Evolutionary conservation across 2,113 vertebrate species (phyloP).

Genomic region (Solea senegalensis): DNA sequence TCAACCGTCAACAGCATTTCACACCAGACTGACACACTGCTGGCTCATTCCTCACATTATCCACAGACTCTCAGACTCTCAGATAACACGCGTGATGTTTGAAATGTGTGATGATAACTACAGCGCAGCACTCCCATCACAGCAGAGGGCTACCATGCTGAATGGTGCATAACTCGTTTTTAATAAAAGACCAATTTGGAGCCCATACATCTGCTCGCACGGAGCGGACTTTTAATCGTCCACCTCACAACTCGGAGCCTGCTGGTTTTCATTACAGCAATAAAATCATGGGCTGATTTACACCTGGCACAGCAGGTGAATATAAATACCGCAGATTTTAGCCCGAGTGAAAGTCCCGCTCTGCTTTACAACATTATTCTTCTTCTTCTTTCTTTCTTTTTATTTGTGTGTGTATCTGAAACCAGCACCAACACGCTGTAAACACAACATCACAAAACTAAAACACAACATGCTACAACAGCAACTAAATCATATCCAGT

Average conservation of each 20-base stretch:
- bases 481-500: too few relatives aligned
- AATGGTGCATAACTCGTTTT: conserved; percentile 2
- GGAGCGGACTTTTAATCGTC: too few relatives aligned
- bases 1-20: too few relatives aligned
- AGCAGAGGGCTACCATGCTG: neutral
- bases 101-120: neutral
- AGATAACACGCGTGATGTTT: neutral
- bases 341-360: conserved; percentile 7
- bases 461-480: too few relatives aligned
- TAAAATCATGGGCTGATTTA: conserved; percentile 27
- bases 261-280: conserved; percentile 31
- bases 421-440: too few relatives aligned
- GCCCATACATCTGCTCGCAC: neutral
- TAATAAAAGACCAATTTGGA: conserved; percentile 38
- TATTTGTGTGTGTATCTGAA: too few relatives aligned
- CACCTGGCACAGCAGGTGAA: conserved; percentile 27
- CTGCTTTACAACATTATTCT: neutral
- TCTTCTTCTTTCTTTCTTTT: too few relatives aligned
- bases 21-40: too few relatives aligned
- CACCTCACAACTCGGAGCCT: too few relatives aligned
- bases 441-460: too few relatives aligned
- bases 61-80: too few relatives aligned
- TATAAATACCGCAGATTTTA: conserved; percentile 32
- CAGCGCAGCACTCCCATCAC: conserved; percentile 3
- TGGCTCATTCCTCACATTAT: too few relatives aligned